phyloP scores from a whole-genome alignment of 2,113 vertebrate genomes.

The Trochalopteron elliotii region DNA sequence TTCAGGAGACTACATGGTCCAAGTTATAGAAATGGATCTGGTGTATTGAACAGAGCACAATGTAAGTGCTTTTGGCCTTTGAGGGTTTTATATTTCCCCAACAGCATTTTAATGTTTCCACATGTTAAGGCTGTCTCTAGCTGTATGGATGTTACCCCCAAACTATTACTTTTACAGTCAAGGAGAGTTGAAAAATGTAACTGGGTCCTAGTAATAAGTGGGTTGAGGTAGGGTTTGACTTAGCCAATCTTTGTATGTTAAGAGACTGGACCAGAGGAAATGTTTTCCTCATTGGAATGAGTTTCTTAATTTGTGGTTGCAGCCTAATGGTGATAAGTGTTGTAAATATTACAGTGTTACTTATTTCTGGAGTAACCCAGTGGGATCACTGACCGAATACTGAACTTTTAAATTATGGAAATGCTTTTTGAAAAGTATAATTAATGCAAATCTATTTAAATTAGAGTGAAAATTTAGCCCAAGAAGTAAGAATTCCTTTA shows the following conservation, averaged over 20 bases:
- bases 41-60: not conserved
- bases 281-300: not conserved
- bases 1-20: not conserved
- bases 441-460: not conserved
- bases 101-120: not conserved
- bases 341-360: not conserved
- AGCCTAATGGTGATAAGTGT: not conserved
- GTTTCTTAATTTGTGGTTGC: not conserved
- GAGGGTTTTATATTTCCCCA: not conserved
- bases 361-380: not conserved
- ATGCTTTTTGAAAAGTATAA: slow-evolving; percentile 1
- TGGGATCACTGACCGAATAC: not conserved
- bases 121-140: not conserved
- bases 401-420: not conserved
- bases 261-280: not conserved
- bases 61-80: not conserved
- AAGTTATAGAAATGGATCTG: not conserved
- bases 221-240: not conserved
- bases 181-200: not conserved
- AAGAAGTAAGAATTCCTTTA: not conserved
- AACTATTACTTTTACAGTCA: not conserved
- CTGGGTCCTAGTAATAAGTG: not conserved
- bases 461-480: not conserved
- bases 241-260: not conserved
- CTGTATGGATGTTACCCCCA: not conserved